Percentiles rank a stretch among this genome's conserved stretches.
Evolutionary conservation across 1,140 invertebrate genomes (phyloP).

Genomic region (Drosophila malerkotliana): DNA sequence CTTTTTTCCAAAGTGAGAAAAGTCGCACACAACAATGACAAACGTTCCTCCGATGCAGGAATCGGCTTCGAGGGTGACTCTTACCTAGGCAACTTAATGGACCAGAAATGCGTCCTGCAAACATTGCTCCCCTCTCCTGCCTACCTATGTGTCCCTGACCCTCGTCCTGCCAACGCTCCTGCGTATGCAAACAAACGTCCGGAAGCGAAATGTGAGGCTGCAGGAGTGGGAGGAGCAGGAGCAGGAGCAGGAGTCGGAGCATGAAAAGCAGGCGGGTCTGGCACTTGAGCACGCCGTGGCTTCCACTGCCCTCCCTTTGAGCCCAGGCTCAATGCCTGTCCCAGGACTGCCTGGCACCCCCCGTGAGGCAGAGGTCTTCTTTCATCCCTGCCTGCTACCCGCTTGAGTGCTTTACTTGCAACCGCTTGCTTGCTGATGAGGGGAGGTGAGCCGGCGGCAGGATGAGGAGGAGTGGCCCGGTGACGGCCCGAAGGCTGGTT

Average conservation of each 20-base stretch:
- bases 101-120: conserved; percentile 80
- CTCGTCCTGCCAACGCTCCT: conserved; percentile 46
- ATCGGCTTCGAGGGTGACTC: conserved; percentile 16
- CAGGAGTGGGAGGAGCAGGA: background rate
- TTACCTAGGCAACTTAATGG: conserved; percentile 69
- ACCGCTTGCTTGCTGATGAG: conserved; percentile 24
- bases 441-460: conserved; percentile 8
- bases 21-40: conserved; percentile 78
- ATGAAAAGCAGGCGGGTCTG: conserved; percentile 45
- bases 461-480: conserved; percentile 9
- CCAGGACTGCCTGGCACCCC: conserved; percentile 27
- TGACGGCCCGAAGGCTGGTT: conserved; percentile 25
- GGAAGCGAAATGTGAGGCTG: conserved; percentile 71
- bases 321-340: conserved; percentile 8
- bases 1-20: conserved; percentile 64
- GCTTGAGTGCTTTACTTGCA: conserved; percentile 76
- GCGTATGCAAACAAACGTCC: conserved; percentile 79
- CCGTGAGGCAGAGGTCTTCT: conserved; percentile 13
- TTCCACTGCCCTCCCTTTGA: conserved; percentile 17
- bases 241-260: background rate
- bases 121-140: conserved; percentile 43
- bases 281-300: conserved; percentile 73
- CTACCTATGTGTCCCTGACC: conserved; percentile 42
- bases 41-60: conserved; percentile 34
- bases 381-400: conserved; percentile 28